Conservation (phyloP, 1,140 invertebrate genomes). For the Notospermus geniculatus region DNA sequence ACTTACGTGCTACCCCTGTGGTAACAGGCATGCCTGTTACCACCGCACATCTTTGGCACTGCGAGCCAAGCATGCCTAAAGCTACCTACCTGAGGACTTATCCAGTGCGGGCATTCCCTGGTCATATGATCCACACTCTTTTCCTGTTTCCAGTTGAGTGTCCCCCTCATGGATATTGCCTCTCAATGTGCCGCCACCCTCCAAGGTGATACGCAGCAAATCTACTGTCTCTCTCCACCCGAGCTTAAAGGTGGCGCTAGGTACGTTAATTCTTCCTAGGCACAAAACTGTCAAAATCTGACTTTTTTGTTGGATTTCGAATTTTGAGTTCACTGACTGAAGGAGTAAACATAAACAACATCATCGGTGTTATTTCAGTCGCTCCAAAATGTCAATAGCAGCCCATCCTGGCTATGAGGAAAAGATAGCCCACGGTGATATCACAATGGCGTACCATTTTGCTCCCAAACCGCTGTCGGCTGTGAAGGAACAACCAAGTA, state of each 20-base stretch:
- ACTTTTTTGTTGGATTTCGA: too few species aligned
- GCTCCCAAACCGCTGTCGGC: conserved; percentile 25
- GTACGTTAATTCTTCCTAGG: conserved; percentile 20
- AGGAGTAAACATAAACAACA: too few species aligned
- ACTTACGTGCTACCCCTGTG: too few species aligned
- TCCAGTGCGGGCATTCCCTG: too few species aligned
- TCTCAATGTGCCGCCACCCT: conserved; percentile 77
- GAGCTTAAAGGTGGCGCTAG: conserved; percentile 42
- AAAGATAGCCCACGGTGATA: conserved; percentile 84
- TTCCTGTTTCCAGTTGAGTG: conserved; percentile 65
- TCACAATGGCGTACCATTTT: conserved; percentile 73
- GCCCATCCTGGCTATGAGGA: conserved; percentile 84
- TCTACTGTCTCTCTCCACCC: conserved; percentile 55
- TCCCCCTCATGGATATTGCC: conserved; percentile 72
- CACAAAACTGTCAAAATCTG: too few species aligned
- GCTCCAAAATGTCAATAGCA: conserved; percentile 59
- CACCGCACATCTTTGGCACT: too few species aligned
- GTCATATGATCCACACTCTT: neutral
- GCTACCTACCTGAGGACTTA: too few species aligned
- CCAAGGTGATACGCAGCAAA: conserved; percentile 75
- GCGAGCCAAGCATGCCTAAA: too few species aligned
- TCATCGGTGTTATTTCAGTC: conserved; percentile 37
- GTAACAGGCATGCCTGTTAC: too few species aligned
- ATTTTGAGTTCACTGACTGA: too few species aligned
- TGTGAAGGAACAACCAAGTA: too few species aligned